Conservation (phyloP, 2,113 vertebrate genomes). For the Halcyon senegalensis region DNA sequence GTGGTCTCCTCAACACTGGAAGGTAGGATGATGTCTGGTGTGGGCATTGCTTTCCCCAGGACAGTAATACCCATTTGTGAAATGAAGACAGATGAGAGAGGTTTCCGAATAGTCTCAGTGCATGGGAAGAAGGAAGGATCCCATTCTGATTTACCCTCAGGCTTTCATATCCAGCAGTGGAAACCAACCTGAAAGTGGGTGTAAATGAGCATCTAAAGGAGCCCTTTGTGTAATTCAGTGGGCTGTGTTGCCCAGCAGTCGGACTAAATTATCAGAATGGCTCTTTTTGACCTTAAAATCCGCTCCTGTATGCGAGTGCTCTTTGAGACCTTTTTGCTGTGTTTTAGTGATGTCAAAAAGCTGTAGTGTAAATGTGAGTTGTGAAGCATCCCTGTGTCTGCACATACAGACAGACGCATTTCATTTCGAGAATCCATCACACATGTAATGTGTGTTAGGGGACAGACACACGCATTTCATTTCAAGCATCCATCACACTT, state of each 20-base stretch:
- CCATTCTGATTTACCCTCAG: neutral
- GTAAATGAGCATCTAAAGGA: neutral
- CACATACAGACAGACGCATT: fast-evolving
- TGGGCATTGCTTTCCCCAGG: neutral
- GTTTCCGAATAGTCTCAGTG: neutral
- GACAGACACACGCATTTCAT: fast-evolving
- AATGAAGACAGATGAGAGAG: neutral
- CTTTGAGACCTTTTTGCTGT: neutral
- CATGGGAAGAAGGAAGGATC: neutral
- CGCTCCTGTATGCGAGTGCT: neutral
- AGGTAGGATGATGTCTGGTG: neutral
- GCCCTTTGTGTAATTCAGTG: neutral
- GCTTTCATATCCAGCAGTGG: neutral
- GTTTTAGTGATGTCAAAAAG: neutral
- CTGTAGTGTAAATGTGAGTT: neutral
- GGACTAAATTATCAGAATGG: neutral
- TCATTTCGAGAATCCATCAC: neutral
- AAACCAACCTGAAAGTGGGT: neutral
- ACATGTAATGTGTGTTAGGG: fast-evolving
- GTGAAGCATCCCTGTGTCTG: neutral
- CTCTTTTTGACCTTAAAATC: neutral
- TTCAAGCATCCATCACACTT: fast-evolving
- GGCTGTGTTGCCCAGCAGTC: neutral
- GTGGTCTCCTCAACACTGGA: neutral
- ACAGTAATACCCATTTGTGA: neutral